Percentiles rank a stretch among this genome's conserved stretches.
Evolutionary conservation across 1,140 invertebrate genomes (phyloP).

Genomic region (Tyrophagus putrescentiae): DNA sequence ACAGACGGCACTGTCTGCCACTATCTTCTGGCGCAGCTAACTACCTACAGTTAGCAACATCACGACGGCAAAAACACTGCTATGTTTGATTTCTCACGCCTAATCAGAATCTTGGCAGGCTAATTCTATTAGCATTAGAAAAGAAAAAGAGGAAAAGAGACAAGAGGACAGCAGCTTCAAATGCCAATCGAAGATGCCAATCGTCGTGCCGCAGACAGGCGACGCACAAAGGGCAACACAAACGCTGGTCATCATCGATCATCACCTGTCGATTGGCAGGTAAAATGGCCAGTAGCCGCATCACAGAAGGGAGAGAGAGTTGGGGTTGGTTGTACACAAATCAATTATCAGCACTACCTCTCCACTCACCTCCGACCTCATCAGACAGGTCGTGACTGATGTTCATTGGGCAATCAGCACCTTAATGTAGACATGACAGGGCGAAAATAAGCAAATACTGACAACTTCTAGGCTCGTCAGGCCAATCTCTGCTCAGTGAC

Average conservation of each 20-base stretch:
- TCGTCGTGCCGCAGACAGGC: too few relatives aligned
- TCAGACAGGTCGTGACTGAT: not conserved
- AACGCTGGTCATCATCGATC: slow-evolving; percentile 8
- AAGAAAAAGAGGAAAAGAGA: too few relatives aligned
- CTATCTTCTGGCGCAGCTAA: too few relatives aligned
- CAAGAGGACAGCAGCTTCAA: too few relatives aligned
- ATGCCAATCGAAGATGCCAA: too few relatives aligned
- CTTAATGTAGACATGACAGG: not conserved
- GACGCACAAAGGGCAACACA: too few relatives aligned
- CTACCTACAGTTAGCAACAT: too few relatives aligned
- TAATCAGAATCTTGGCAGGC: slow-evolving; percentile 8
- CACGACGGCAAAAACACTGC: too few relatives aligned
- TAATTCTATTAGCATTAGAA: not conserved
- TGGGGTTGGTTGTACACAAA: not conserved
- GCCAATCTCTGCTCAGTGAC: not conserved
- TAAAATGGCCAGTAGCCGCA: too few relatives aligned
- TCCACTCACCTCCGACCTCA: not conserved
- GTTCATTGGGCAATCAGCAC: not conserved
- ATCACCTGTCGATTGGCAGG: not conserved
- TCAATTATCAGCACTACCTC: slow-evolving; percentile 1
- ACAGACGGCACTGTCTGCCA: not conserved
- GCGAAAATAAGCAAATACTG: too few relatives aligned
- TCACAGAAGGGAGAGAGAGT: not conserved
- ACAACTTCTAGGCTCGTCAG: too few relatives aligned
- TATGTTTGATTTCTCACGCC: slow-evolving; percentile 12